A percentile compares a stretch with the other conserved stretches of the same genome.
phyloP scores from a whole-genome alignment of 2,113 vertebrate genomes.

The Gambusia holbrooki region DNA sequence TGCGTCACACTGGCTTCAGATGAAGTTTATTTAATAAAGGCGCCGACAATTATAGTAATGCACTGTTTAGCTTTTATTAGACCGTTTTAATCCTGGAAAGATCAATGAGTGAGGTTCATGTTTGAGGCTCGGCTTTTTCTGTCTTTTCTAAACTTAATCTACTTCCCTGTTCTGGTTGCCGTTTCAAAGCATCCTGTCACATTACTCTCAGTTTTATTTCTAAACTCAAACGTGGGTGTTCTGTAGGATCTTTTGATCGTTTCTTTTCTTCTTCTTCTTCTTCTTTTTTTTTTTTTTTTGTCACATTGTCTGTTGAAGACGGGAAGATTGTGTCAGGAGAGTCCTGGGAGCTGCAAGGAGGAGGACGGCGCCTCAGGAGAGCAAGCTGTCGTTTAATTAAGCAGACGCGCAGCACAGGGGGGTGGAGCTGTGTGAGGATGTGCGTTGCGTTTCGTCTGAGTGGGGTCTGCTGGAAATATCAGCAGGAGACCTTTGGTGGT shows the following conservation, averaged over 20 bases:
- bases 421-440: not conserved
- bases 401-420: slow-evolving; percentile 27
- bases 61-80: slow-evolving; percentile 52
- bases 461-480: slow-evolving; percentile 26
- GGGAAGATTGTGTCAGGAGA: slow-evolving; percentile 11
- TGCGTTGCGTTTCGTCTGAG: slow-evolving; percentile 1
- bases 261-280: slow-evolving; percentile 5
- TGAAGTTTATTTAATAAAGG: slow-evolving; percentile 11
- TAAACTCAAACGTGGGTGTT: not conserved
- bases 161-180: not conserved
- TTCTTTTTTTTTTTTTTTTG: slow-evolving; percentile 10
- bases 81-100: slow-evolving; percentile 27
- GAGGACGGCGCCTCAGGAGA: slow-evolving; percentile 50
- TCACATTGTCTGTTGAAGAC: slow-evolving; percentile 2
- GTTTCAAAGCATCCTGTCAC: no score
- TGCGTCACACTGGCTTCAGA: slow-evolving; percentile 15
- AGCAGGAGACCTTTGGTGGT: slow-evolving; percentile 28
- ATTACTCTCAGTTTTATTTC: slow-evolving; percentile 10
- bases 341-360: slow-evolving; percentile 26
- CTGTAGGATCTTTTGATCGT: not conserved
- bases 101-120: slow-evolving; percentile 17
- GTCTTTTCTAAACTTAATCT: slow-evolving; percentile 10
- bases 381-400: slow-evolving; percentile 62
- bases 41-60: slow-evolving; percentile 57
- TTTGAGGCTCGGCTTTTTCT: slow-evolving; percentile 9